phyloP scores from a whole-genome alignment of 37 sponge, comb jelly and placozoan genomes.

The Chondrilla cf. caribensis region DNA sequence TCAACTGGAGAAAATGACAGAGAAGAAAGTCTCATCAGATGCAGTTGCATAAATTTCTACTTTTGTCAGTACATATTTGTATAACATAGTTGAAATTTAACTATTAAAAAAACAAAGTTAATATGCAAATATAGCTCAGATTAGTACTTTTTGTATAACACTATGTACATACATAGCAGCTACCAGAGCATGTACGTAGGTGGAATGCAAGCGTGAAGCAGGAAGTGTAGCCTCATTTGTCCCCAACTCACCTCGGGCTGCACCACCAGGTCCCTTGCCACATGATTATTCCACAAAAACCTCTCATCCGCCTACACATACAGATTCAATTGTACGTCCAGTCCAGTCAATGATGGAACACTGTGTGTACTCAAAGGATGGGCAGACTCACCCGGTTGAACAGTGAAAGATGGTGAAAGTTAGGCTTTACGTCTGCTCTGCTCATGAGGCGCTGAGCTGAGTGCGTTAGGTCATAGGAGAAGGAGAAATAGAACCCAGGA shows the following conservation, averaged over 20 bases:
- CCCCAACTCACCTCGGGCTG: constrained; percentile 38
- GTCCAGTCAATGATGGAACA: not conserved
- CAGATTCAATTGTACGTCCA: constrained; percentile 11
- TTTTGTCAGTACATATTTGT: too few species aligned
- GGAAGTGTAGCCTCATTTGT: too few species aligned
- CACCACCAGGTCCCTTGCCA: constrained; percentile 64
- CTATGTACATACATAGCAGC: too few species aligned
- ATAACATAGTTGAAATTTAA: too few species aligned
- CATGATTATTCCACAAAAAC: constrained; percentile 87
- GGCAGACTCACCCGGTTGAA: constrained; percentile 48
- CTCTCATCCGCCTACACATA: constrained; percentile 76
- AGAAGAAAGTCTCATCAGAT: too few species aligned
- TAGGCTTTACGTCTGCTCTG: constrained; percentile 26
- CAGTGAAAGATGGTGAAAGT: constrained; percentile 58
- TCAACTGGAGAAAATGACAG: constrained; percentile 21
- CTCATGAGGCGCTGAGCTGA: constrained; percentile 55
- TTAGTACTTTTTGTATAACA: too few species aligned
- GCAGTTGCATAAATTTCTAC: too few species aligned
- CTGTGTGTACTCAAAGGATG: too few species aligned
- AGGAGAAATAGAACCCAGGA: constrained; percentile 88
- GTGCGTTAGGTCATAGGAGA: constrained; percentile 83
- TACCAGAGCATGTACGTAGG: too few species aligned
- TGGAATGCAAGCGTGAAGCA: too few species aligned
- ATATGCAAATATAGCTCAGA: too few species aligned
- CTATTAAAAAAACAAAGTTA: too few species aligned